phyloP scores from a whole-genome alignment of 2,113 vertebrate genomes.

The Amazona vittata region DNA sequence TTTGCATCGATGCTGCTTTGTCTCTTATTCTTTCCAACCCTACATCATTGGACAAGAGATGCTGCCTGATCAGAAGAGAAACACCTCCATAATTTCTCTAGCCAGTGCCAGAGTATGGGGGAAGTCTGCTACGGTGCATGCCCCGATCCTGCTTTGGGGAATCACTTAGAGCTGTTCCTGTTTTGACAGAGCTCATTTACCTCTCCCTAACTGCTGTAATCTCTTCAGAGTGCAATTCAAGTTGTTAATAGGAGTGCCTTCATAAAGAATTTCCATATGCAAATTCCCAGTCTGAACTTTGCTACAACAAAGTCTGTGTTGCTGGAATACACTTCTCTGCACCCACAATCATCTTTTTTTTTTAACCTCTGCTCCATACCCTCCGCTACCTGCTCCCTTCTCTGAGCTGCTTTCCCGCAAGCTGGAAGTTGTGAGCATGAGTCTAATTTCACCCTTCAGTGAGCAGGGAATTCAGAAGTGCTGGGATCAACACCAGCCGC shows the following conservation, averaged over 20 bases:
- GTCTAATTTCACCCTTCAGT: constrained; percentile 61
- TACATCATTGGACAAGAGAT: neutral
- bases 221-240: constrained; percentile 49
- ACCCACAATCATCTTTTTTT: neutral
- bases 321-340: constrained; percentile 15
- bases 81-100: neutral
- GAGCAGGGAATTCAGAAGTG: constrained; percentile 46
- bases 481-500: neutral
- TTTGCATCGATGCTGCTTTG: neutral
- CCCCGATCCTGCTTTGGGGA: constrained; percentile 1
- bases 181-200: constrained; percentile 63
- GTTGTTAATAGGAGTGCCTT: constrained; percentile 34
- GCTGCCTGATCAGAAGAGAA: constrained; percentile 11
- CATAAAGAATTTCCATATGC: constrained; percentile 58
- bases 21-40: neutral
- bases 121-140: neutral
- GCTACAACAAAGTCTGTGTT: constrained; percentile 19
- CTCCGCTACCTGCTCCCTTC: neutral
- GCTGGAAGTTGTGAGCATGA: neutral
- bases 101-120: constrained; percentile 4
- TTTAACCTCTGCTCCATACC: neutral
- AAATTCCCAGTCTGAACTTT: constrained; percentile 51
- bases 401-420: neutral
- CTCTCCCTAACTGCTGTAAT: constrained; percentile 54
- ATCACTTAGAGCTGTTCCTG: constrained; percentile 36